Evolutionary conservation across 2,888 invertebrate genomes (phyloP).

Genomic region (Eupelmus urozonus): DNA sequence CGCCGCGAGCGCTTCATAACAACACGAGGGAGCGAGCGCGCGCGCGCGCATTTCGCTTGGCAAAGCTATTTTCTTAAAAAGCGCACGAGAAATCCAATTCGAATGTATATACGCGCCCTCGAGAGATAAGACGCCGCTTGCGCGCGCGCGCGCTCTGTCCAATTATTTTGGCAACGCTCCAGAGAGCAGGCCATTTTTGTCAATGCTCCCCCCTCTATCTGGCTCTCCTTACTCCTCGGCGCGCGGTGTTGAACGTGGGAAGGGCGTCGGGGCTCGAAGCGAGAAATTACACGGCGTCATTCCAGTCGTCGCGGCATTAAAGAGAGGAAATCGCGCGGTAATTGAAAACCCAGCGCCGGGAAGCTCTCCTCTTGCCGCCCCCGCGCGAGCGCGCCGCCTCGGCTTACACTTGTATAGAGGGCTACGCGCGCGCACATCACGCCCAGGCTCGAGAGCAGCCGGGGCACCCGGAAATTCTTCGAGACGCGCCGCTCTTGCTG

Average conservation of each 20-base stretch:
- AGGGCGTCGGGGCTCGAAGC: not conserved
- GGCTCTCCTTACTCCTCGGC: too few species aligned
- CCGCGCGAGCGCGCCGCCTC: not conserved
- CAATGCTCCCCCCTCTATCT: too few species aligned
- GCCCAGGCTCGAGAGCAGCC: not conserved
- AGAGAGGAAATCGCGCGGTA: conserved; percentile 67
- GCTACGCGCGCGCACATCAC: not conserved
- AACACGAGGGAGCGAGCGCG: not conserved
- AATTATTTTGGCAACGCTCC: conserved; percentile 49
- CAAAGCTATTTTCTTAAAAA: conserved; percentile 7
- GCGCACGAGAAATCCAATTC: conserved; percentile 6
- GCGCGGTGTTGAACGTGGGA: not conserved
- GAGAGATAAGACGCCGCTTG: not conserved
- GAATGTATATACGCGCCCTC: not conserved
- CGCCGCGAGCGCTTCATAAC: too few species aligned
- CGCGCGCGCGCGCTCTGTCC: too few species aligned
- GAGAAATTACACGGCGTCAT: conserved; percentile 42
- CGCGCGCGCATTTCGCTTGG: not conserved
- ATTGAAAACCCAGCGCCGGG: conserved; percentile 68
- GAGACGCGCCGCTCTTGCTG: not conserved
- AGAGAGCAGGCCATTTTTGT: conserved; percentile 15
- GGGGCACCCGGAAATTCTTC: conserved; percentile 3
- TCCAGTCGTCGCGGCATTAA: conserved; percentile 13
- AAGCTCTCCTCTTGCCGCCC: not conserved
- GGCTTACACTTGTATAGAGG: not conserved